Conservation (phyloP, 2,888 invertebrate genomes). For the Cosmia pyralina region DNA sequence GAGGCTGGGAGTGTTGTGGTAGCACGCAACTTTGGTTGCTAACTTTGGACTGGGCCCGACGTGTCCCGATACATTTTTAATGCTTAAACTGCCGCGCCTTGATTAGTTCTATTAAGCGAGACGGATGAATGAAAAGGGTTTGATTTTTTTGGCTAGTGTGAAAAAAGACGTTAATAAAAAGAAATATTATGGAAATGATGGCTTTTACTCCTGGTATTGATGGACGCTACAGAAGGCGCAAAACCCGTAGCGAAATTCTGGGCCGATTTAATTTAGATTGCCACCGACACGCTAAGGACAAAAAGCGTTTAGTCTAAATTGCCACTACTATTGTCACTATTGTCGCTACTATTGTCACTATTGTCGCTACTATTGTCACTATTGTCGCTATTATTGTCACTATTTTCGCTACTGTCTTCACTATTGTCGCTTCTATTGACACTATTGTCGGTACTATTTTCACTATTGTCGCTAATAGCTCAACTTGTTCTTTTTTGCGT, state of each 20-base stretch:
- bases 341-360: too few species aligned
- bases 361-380: too few species aligned
- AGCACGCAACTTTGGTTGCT: conserved; percentile 71
- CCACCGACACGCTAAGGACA: neutral
- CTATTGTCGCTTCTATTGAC: neutral
- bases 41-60: conserved; percentile 63
- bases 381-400: too few species aligned
- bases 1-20: conserved; percentile 62
- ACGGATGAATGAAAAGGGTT: conserved; percentile 27
- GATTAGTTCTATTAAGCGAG: conserved; percentile 59
- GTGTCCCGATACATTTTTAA: conserved; percentile 74
- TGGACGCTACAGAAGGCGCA: neutral
- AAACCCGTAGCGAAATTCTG: neutral
- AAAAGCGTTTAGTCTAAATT: neutral
- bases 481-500: neutral
- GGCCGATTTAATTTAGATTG: neutral
- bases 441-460: too few species aligned
- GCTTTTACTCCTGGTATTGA: neutral
- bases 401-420: too few species aligned
- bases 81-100: conserved; percentile 55
- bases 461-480: neutral
- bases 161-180: neutral
- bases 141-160: neutral
- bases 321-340: neutral
- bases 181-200: too few species aligned